Conservation (phyloP, 2,888 invertebrate species). For the Phortica okadai region DNA sequence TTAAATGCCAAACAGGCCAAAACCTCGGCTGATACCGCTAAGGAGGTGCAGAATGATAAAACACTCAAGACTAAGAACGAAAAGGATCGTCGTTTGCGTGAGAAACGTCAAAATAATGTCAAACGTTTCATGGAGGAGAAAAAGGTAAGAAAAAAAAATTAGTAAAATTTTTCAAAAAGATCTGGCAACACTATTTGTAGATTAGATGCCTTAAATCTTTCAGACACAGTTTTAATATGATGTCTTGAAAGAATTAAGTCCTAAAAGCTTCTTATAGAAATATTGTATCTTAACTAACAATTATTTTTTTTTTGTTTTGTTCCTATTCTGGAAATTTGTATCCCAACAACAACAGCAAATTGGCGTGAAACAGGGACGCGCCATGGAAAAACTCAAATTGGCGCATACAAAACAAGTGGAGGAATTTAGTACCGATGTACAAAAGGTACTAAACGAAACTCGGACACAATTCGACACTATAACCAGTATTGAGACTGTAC, state of each 20-base stretch:
- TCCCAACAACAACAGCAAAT: conserved; percentile 78
- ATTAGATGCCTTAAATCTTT: too few relatives aligned
- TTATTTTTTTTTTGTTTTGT: neutral
- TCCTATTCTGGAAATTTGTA: conserved; percentile 25
- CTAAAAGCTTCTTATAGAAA: too few relatives aligned
- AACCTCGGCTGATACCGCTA: conserved; percentile 96
- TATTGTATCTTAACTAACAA: conserved; percentile 21
- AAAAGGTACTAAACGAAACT: conserved; percentile 81
- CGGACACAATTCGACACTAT: conserved; percentile 66
- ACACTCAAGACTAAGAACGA: conserved; percentile 97
- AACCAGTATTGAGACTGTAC: conserved; percentile 76
- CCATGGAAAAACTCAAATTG: conserved; percentile 93
- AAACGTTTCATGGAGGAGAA: conserved; percentile 98
- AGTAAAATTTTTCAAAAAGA: too few relatives aligned
- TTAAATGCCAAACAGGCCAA: conserved; percentile 96
- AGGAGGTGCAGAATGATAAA: conserved; percentile 97
- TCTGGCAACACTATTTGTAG: too few relatives aligned
- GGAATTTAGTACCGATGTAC: conserved; percentile 90
- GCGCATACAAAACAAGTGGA: conserved; percentile 95
- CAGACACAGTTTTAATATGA: too few relatives aligned
- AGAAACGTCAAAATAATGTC: conserved; percentile 98
- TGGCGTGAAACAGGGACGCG: conserved; percentile 92
- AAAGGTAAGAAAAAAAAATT: conserved; percentile 78
- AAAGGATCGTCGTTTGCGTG: conserved; percentile 93
- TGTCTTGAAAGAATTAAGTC: too few relatives aligned